Base-by-base conservation (phyloP, 2,113 vertebrate species). In the Sciurus niger region DNA sequence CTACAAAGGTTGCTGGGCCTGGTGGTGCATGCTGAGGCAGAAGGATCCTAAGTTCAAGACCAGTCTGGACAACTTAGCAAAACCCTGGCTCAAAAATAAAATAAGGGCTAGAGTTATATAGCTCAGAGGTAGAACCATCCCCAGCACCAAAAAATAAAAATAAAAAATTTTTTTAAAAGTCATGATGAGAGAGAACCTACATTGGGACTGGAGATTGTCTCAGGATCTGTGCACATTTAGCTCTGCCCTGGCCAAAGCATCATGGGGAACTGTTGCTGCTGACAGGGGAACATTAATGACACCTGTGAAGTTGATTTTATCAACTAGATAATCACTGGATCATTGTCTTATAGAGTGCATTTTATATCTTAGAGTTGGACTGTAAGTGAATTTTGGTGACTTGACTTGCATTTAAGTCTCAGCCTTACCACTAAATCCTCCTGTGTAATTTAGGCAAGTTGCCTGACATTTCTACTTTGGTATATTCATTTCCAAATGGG, bases 401-500 rank as follows among this genome's bases (percentile, higher is more conserved):
- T 20, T 55, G 24, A 76, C 46, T 20, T 46, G 43, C 2, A 8
- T 76, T 88, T 76, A 37, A 51, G 51, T 43, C 58, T 65, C 18
- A 60, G 63, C 34, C 63, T 51, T 68, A 48, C n/a, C 48, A 2
- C 43, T 40, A 7, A 37, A 34, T 43, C 76, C 80, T 6, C 0
- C 28, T 30, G 0, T 53, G 10, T 34, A 22, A 78, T 48, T 53
- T 53, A 53, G 53, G 18, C 24, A 25, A 85, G 63, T 84, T 30
- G 14, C 6, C 58, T 84, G 63, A 60, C 20, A 25, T 60, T 60
- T 51, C 60, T 70, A 32, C 87, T 95, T 72, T 65, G 28, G 58
- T 68, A 74, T 51, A n/a, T 76, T 89, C 67, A 28, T 67, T 74
- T 67, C 60, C 51, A 91, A 11, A 25, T 82, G 78, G 53, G 55